Evolutionary conservation across 2,888 invertebrate genomes (phyloP).

Genomic region (Pycnomerus fuliginosus): DNA sequence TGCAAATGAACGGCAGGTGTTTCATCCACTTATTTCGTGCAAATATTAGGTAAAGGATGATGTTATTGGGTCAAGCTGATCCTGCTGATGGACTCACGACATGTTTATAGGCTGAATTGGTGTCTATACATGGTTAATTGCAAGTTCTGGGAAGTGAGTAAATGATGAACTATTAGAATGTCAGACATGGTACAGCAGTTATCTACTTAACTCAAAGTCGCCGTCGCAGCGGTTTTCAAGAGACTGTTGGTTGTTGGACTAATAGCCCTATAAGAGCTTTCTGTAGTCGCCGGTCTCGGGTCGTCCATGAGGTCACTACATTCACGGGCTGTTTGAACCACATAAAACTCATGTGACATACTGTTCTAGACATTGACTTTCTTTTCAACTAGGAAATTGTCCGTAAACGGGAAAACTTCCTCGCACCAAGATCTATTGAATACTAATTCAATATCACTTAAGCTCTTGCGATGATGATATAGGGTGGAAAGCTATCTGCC

Average conservation of each 20-base stretch:
- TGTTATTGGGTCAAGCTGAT: too few relatives aligned
- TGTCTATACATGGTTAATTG: constrained; percentile 27
- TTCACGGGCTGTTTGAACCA: constrained; percentile 30
- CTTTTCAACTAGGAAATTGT: constrained; percentile 29
- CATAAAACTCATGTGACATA: constrained; percentile 31
- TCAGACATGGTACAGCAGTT: constrained; percentile 22
- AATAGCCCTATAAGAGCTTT: constrained; percentile 22
- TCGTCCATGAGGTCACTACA: constrained; percentile 15
- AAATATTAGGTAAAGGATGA: too few relatives aligned
- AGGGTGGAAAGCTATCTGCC: constrained; percentile 21
- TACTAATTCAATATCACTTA: constrained; percentile 19
- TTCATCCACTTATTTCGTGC: too few relatives aligned
- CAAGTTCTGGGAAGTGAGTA: constrained; percentile 29
- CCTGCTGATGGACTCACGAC: constrained; percentile 4
- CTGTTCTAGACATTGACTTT: constrained; percentile 33
- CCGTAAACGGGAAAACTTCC: constrained; percentile 13
- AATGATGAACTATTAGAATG: constrained; percentile 23
- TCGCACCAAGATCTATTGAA: constrained; percentile 20
- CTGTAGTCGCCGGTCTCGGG: constrained; percentile 16
- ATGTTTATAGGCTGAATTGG: constrained; percentile 23
- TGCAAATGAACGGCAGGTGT: too few relatives aligned
- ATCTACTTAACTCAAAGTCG: constrained; percentile 25
- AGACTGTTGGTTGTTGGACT: constrained; percentile 21
- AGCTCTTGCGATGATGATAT: constrained; percentile 14
- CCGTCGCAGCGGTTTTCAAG: constrained; percentile 29